These are phyloP conservation scores for Novumbra hubbsi DNA, from an alignment of 2,797 vertebrate genomes.

Conservation along the genomic window DNA sequence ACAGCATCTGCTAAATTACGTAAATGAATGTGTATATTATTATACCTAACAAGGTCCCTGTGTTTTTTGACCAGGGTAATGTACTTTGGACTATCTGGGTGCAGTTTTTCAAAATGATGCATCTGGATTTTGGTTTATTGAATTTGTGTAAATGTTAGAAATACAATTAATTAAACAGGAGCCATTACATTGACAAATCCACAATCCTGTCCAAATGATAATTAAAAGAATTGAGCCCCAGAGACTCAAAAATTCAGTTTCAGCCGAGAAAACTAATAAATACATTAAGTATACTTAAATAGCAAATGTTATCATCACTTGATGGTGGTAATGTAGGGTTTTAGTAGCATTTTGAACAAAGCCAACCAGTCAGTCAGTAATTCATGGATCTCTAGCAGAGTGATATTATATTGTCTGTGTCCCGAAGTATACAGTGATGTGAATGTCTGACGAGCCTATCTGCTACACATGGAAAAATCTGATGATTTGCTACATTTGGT, in stretches of 20 bases:
- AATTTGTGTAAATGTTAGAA: too few species aligned
- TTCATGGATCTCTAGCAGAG: not conserved
- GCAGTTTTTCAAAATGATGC: too few species aligned
- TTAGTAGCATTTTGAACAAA: not conserved
- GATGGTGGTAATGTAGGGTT: not conserved
- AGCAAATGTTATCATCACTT: not conserved
- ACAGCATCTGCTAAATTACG: too few species aligned
- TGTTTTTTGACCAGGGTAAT: too few species aligned
- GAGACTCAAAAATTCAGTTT: not conserved
- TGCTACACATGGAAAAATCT: not conserved
- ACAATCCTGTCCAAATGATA: too few species aligned
- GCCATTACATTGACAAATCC: too few species aligned
- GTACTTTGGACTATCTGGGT: too few species aligned
- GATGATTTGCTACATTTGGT: not conserved
- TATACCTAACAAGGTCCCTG: too few species aligned
- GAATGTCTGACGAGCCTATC: not conserved
- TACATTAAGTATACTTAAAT: not conserved
- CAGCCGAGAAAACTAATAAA: not conserved
- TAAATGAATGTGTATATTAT: too few species aligned
- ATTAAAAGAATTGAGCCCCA: too few species aligned
- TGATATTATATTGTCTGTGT: not conserved
- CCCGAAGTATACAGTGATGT: not conserved
- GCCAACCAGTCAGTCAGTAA: constrained; percentile 1
- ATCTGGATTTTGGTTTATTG: too few species aligned
- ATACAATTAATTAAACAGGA: too few species aligned